Evolutionary conservation across 2,888 invertebrate species (phyloP).

Genomic region (Spodoptera exigua): DNA sequence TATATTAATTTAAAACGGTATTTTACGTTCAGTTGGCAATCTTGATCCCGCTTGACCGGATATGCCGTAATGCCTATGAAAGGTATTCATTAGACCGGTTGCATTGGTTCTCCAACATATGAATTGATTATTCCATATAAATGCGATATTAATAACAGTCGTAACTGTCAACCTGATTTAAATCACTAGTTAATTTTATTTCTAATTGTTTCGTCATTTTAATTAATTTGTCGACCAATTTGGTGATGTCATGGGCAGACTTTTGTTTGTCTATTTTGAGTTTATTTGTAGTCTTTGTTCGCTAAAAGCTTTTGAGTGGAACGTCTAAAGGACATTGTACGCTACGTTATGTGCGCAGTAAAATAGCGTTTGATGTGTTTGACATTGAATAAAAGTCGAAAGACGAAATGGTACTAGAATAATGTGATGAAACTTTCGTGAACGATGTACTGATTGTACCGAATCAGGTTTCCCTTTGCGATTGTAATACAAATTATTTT

Average conservation of each 20-base stretch:
- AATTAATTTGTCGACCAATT: conserved; percentile 18
- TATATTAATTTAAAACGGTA: conserved; percentile 45
- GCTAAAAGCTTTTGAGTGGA: conserved; percentile 31
- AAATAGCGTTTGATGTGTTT: conserved; percentile 28
- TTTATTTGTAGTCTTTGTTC: conserved; percentile 21
- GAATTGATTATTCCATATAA: conserved; percentile 59
- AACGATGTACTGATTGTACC: conserved; percentile 18
- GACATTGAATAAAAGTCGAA: conserved; percentile 33
- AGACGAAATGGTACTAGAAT: conserved; percentile 30
- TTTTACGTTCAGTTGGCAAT: conserved; percentile 64
- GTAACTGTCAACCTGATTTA: conserved; percentile 5
- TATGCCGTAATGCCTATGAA: conserved; percentile 68
- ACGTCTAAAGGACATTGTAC: conserved; percentile 13
- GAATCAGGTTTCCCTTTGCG: conserved; percentile 25
- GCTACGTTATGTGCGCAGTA: conserved; percentile 10
- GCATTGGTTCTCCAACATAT: conserved; percentile 47
- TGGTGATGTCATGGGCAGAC: conserved; percentile 19
- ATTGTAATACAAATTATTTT: conserved; percentile 50
- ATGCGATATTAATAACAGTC: conserved; percentile 49
- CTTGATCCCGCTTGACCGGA: conserved; percentile 70
- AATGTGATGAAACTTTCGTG: conserved; percentile 28
- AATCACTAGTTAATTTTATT: conserved; percentile 18
- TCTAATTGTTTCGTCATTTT: conserved; percentile 24
- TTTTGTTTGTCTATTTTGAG: conserved; percentile 19
- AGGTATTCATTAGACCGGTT: conserved; percentile 61